phyloP scores from a whole-genome alignment of 2,113 vertebrate species.

The Pipa parva region DNA sequence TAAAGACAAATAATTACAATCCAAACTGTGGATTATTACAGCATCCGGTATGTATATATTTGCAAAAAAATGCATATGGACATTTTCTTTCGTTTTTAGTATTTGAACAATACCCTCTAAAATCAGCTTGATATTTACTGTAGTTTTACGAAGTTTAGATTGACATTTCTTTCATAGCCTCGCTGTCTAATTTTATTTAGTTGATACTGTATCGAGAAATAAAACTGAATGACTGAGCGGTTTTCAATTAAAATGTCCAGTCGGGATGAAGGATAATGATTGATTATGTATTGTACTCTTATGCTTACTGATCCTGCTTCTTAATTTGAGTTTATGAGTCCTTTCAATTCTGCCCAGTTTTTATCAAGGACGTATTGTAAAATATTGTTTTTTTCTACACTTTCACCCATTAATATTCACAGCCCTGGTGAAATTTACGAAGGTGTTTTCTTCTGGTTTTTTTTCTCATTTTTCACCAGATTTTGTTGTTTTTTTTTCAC shows the following conservation, averaged over 20 bases:
- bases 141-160: neutral
- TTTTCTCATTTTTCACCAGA: too few relatives aligned
- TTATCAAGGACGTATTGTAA: neutral
- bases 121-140: neutral
- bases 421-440: too few relatives aligned
- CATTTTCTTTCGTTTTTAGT: neutral
- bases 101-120: neutral
- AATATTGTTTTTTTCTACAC: too few relatives aligned
- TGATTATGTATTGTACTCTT: neutral
- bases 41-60: too few relatives aligned
- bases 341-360: neutral
- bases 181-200: neutral
- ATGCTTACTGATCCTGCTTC: neutral
- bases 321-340: neutral
- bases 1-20: too few relatives aligned
- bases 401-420: neutral
- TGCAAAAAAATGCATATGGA: too few relatives aligned
- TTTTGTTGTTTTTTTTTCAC: too few relatives aligned
- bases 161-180: neutral
- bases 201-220: neutral
- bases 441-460: too few relatives aligned
- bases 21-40: too few relatives aligned
- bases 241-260: neutral
- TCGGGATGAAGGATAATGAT: neutral
- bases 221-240: neutral